phyloP scores from a whole-genome alignment of 2,113 vertebrate genomes.

The Dasyornis broadbenti region DNA sequence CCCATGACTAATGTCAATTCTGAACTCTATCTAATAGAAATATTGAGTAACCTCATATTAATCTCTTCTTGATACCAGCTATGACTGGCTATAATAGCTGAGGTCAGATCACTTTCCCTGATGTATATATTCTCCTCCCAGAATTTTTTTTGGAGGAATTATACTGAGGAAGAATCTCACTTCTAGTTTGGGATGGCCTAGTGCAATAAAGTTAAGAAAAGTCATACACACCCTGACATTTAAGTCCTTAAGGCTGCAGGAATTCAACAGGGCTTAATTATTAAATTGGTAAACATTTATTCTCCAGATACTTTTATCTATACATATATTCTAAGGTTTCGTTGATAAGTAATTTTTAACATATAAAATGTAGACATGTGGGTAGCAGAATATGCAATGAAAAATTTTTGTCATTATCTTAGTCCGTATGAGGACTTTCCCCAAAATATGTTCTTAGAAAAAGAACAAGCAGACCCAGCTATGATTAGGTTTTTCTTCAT shows the following conservation, averaged over 20 bases:
- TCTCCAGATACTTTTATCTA: neutral
- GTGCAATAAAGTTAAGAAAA: neutral
- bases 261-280: conserved; percentile 1
- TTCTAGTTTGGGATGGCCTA: neutral
- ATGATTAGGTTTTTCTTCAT: conserved; percentile 29
- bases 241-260: neutral
- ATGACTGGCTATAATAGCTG: conserved; percentile 17
- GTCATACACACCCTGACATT: neutral
- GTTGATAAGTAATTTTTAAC: neutral
- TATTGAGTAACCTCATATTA: conserved; percentile 48
- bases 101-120: conserved; percentile 19
- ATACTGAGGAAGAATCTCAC: neutral
- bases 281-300: neutral
- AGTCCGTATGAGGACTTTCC: neutral
- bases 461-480: conserved; percentile 11
- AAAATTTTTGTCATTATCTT: neutral
- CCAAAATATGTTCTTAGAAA: conserved; percentile 1
- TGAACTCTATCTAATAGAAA: conserved; percentile 63
- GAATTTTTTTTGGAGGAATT: neutral
- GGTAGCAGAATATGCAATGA: neutral
- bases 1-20: conserved; percentile 64
- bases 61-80: conserved; percentile 49
- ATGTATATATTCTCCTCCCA: neutral
- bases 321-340: neutral
- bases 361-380: neutral